Conservation (phyloP, 2,888 invertebrate species). For the Dysmachus trigonus region DNA sequence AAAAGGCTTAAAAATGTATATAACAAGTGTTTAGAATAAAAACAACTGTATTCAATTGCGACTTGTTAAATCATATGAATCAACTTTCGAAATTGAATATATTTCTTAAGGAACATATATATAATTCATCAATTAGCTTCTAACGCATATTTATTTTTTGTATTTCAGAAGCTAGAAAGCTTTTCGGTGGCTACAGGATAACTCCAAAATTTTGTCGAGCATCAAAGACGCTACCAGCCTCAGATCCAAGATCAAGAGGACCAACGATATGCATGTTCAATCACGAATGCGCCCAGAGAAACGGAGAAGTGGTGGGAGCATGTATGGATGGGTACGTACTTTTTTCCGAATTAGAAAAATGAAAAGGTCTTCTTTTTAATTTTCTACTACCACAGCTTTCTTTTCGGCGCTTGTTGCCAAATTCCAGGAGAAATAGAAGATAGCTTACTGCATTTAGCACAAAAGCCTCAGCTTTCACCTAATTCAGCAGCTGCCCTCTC, state of each 20-base stretch:
- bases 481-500: constrained; percentile 53
- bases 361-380: neutral
- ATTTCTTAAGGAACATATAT: too few relatives aligned
- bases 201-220: constrained; percentile 83
- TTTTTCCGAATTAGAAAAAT: neutral
- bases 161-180: constrained; percentile 68
- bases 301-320: constrained; percentile 85
- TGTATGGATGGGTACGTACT: constrained; percentile 81
- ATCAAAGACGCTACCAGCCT: constrained; percentile 69
- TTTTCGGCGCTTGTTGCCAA: constrained; percentile 92
- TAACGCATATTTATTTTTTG: neutral
- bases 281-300: constrained; percentile 82
- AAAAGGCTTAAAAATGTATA: too few relatives aligned
- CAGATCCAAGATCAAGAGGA: constrained; percentile 69
- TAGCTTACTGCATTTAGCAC: constrained; percentile 59
- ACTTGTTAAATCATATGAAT: too few relatives aligned
- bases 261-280: constrained; percentile 93
- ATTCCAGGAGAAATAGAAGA: constrained; percentile 68
- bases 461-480: constrained; percentile 57
- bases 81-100: too few relatives aligned
- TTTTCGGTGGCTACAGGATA: constrained; percentile 88
- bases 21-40: too few relatives aligned
- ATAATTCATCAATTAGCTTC: too few relatives aligned
- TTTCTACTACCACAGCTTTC: constrained; percentile 64
- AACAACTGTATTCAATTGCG: too few relatives aligned